These are phyloP conservation scores for Pluvialis apricaria DNA, from an alignment of 2,113 vertebrate species.

Conservation along the genomic window DNA sequence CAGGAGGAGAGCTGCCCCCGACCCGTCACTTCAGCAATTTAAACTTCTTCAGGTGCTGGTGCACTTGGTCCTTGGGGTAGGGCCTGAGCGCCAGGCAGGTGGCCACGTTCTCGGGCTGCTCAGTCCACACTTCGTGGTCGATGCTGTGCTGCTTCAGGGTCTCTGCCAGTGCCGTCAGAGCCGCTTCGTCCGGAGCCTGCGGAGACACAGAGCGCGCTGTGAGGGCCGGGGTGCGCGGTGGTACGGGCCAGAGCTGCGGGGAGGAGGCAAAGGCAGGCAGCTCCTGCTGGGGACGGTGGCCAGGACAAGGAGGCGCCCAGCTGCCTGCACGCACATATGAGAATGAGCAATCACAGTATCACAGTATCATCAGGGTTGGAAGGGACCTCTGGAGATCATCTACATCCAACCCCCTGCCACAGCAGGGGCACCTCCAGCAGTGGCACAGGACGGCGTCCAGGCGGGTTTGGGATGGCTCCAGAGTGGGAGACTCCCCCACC, in stretches of 20 bases:
- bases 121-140: slow-evolving; percentile 85
- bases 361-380: too few species aligned
- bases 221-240: neutral
- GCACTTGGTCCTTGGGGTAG: slow-evolving; percentile 85
- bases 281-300: rapidly evolving
- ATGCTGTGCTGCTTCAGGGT: slow-evolving; percentile 75
- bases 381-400: too few species aligned
- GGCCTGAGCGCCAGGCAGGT: slow-evolving; percentile 89
- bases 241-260: neutral
- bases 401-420: too few species aligned
- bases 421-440: too few species aligned
- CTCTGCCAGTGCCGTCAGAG: slow-evolving; percentile 75
- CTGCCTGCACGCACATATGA: neutral
- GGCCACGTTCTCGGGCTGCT: slow-evolving; percentile 87
- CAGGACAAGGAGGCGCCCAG: neutral
- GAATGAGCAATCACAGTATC: too few species aligned
- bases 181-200: slow-evolving; percentile 81
- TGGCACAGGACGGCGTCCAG: too few species aligned
- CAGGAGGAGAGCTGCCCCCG: neutral
- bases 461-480: too few species aligned
- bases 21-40: slow-evolving; percentile 83
- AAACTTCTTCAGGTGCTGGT: slow-evolving; percentile 81
- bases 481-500: too few species aligned
- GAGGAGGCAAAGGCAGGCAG: too few species aligned
- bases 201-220: neutral